phyloP scores from a whole-genome alignment of 1,140 invertebrate genomes.

The Trichomalopsis sarcophagae region DNA sequence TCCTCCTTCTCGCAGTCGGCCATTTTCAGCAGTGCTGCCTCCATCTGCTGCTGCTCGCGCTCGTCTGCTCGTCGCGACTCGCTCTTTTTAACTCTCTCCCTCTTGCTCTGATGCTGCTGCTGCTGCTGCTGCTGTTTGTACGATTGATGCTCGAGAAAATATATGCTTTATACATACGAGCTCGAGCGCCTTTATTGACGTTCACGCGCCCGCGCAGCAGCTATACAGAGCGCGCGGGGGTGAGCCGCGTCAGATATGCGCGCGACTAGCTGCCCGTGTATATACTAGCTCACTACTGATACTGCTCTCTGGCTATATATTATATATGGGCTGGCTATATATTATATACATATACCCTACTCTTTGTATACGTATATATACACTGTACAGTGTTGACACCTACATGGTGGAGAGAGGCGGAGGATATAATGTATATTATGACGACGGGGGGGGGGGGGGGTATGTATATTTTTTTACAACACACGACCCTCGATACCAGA shows the following conservation, averaged over 20 bases:
- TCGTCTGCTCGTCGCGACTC: not conserved
- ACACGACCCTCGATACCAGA: too few species aligned
- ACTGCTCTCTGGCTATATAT: too few species aligned
- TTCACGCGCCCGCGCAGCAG: not conserved
- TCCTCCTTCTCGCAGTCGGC: constrained; percentile 90
- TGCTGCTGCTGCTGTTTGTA: not conserved
- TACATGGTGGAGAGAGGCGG: too few species aligned
- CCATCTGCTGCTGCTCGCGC: constrained; percentile 18
- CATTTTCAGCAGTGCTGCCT: constrained; percentile 75
- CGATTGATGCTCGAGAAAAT: not conserved
- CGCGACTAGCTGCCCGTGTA: not conserved
- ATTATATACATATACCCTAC: too few species aligned
- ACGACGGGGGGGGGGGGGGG: too few species aligned
- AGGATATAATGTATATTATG: too few species aligned
- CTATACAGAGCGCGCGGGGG: not conserved
- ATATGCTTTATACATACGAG: not conserved
- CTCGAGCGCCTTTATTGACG: not conserved
- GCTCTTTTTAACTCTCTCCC: not conserved
- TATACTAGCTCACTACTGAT: not conserved
- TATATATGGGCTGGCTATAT: too few species aligned
- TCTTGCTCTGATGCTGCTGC: not conserved
- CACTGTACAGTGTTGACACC: too few species aligned
- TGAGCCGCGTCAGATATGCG: not conserved
- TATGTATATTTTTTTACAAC: too few species aligned
- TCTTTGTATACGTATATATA: too few species aligned